Percentiles rank a stretch among this genome's conserved stretches.
phyloP scores from a whole-genome alignment of 1,140 invertebrate genomes.

The Cotesia vestalis region DNA sequence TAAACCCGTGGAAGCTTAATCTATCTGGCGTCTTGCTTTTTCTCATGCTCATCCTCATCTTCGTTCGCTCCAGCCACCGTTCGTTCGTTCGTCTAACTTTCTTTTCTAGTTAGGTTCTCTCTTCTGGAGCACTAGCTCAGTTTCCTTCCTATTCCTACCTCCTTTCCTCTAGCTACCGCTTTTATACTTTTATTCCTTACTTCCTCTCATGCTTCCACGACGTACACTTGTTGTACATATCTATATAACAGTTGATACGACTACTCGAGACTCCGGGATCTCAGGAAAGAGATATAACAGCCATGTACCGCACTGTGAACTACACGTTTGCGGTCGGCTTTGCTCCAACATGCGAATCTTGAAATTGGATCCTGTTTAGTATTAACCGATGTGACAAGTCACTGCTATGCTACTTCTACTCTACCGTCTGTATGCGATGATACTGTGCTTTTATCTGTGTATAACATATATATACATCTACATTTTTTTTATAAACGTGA shows the following conservation, averaged over 20 bases:
- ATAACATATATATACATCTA: no score
- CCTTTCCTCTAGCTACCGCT: no score
- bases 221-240: no score
- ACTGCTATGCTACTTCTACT: background rate
- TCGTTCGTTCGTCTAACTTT: background rate
- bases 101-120: background rate
- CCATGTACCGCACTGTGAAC: slow-evolving; percentile 12
- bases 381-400: slow-evolving; percentile 19
- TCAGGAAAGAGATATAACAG: slow-evolving; percentile 6
- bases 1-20: background rate
- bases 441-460: background rate
- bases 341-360: slow-evolving; percentile 19
- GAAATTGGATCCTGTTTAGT: slow-evolving; percentile 28
- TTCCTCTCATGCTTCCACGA: no score
- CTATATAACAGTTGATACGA: background rate
- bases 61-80: background rate
- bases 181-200: no score
- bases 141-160: no score
- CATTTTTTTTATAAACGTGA: no score
- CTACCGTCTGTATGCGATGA: background rate
- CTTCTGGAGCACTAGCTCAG: no score
- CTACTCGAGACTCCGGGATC: slow-evolving; percentile 5
- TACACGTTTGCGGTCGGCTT: slow-evolving; percentile 22
- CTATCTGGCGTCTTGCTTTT: background rate
- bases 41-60: background rate